Conservation (phyloP, 2,797 vertebrate species). For the Moxostoma hubbsi region DNA sequence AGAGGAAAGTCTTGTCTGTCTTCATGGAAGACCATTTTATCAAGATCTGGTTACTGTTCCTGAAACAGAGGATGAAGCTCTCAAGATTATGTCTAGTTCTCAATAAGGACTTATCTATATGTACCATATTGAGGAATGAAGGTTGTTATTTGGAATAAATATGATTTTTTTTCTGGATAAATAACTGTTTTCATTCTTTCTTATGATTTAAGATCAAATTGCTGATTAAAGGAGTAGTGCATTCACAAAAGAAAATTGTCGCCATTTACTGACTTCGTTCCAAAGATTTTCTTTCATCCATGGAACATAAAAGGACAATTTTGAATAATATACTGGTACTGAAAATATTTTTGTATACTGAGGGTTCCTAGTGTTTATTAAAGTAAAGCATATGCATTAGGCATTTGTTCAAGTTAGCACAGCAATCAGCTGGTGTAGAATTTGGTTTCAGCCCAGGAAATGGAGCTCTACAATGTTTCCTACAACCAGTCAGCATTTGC, state of each 20-base stretch:
- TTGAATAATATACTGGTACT: too few relatives aligned
- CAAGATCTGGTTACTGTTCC: slow-evolving; percentile 84
- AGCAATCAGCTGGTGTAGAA: slow-evolving; percentile 18
- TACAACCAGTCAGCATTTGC: background rate
- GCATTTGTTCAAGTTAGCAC: slow-evolving; percentile 32
- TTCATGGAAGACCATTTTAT: slow-evolving; percentile 91
- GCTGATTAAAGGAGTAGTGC: too few relatives aligned
- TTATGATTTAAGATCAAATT: too few relatives aligned
- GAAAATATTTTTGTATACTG: background rate
- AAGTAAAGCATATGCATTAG: slow-evolving; percentile 7
- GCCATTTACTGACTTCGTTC: too few relatives aligned
- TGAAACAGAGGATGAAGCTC: slow-evolving; percentile 70
- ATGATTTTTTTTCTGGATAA: too few relatives aligned
- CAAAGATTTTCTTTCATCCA: too few relatives aligned
- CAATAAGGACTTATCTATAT: too few relatives aligned
- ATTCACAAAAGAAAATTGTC: too few relatives aligned
- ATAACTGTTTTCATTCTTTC: too few relatives aligned
- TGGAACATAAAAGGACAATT: too few relatives aligned
- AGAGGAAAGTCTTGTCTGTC: slow-evolving; percentile 79
- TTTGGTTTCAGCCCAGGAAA: slow-evolving; percentile 3
- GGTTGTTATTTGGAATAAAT: too few relatives aligned
- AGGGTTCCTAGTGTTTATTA: background rate
- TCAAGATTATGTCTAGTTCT: slow-evolving; percentile 53
- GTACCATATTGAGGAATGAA: too few relatives aligned
- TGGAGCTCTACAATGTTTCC: background rate